Conservation (phyloP, 1,140 invertebrate genomes). For the Penaeus japonicus region DNA sequence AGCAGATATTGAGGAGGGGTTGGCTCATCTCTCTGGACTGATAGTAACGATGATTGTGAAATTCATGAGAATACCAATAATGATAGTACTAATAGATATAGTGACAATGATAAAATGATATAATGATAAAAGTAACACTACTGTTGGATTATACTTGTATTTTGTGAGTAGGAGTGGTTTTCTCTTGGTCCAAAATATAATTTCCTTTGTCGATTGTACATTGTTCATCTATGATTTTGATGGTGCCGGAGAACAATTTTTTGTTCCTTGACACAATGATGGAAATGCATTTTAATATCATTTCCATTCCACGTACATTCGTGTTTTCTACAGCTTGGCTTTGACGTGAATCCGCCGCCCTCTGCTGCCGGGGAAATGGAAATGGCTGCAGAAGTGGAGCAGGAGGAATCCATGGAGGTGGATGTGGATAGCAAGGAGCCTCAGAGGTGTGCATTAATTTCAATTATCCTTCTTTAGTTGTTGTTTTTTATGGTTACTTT, state of each 20-base stretch:
- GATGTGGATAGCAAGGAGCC: conserved; percentile 66
- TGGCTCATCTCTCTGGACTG: not conserved
- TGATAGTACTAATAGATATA: not conserved
- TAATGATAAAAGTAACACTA: conserved; percentile 64
- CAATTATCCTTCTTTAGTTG: not conserved
- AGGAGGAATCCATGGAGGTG: conserved; percentile 65
- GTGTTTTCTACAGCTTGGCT: conserved; percentile 29
- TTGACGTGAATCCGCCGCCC: conserved; percentile 23
- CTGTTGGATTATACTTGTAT: not conserved
- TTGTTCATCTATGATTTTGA: not conserved
- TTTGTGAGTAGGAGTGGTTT: not conserved
- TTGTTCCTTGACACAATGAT: no score
- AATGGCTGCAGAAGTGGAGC: not conserved
- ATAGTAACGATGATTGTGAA: not conserved
- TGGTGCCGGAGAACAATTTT: no score
- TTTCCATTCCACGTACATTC: not conserved
- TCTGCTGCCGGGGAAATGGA: not conserved
- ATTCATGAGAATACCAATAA: no score
- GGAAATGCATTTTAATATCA: no score
- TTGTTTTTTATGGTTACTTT: not conserved
- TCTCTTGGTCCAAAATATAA: not conserved
- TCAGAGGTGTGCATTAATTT: conserved; percentile 56
- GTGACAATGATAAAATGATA: conserved; percentile 64
- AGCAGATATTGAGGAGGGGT: not conserved
- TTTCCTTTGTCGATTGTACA: not conserved